Evolutionary conservation across 1,140 invertebrate genomes (phyloP).

Genomic region (Magallana gigas): DNA sequence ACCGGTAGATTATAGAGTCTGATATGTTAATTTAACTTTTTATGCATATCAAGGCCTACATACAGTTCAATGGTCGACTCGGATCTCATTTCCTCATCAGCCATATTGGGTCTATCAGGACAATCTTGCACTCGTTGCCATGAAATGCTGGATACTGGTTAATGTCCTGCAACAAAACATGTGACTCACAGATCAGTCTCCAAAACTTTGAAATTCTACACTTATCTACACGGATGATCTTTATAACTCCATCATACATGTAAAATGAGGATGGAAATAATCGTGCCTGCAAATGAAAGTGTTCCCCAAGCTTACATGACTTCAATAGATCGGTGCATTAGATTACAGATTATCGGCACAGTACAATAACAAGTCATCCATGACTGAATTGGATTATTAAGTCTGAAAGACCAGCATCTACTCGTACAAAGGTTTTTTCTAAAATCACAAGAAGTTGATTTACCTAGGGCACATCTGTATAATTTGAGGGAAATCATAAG

Average conservation of each 20-base stretch:
- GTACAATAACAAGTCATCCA: background rate
- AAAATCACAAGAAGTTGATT: background rate
- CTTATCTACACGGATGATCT: background rate
- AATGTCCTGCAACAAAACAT: background rate
- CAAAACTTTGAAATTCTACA: conserved; percentile 4
- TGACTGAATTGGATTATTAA: background rate
- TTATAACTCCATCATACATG: background rate
- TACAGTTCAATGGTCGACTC: conserved; percentile 28
- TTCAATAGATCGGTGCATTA: background rate
- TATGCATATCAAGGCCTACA: background rate
- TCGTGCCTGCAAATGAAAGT: conserved; percentile 14
- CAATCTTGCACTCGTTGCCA: background rate
- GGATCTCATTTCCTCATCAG: conserved; percentile 11
- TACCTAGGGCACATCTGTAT: background rate
- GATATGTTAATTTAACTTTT: no score
- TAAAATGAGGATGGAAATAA: background rate
- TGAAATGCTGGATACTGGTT: background rate
- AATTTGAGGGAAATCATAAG: background rate
- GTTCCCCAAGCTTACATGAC: background rate
- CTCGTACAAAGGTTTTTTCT: background rate
- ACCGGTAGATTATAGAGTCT: no score
- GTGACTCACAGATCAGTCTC: background rate
- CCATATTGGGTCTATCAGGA: background rate
- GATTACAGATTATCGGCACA: background rate
- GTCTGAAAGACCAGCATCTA: background rate